phyloP scores from a whole-genome alignment of 2,797 vertebrate genomes.

The Lindbergichthys nudifrons region DNA sequence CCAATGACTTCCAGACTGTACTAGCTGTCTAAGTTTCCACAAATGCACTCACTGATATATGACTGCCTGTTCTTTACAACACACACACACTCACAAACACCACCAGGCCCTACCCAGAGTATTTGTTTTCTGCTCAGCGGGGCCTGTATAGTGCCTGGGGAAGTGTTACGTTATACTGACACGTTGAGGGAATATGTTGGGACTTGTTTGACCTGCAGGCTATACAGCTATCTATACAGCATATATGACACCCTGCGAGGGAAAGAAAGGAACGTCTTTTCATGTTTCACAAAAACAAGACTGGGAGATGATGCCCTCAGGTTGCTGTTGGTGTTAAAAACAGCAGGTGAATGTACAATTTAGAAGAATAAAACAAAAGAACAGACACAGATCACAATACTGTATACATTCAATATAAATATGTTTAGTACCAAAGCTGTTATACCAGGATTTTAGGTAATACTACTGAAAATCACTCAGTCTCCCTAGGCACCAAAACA shows the following conservation, averaged over 20 bases:
- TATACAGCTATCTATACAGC: constrained; percentile 31
- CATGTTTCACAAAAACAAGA: constrained; percentile 29
- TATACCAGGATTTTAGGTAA: neutral
- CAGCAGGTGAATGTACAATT: constrained; percentile 3
- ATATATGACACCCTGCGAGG: constrained; percentile 28
- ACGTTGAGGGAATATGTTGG: constrained; percentile 43
- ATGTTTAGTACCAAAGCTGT: neutral
- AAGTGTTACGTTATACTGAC: constrained; percentile 56
- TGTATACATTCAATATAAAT: neutral
- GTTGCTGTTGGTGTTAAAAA: constrained; percentile 10
- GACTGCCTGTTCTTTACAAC: constrained; percentile 48
- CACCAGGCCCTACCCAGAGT: constrained; percentile 1
- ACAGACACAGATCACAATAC: neutral
- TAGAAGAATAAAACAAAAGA: neutral
- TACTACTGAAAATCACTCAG: no score
- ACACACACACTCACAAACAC: constrained; percentile 28
- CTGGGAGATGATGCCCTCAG: neutral
- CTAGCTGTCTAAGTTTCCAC: constrained; percentile 47
- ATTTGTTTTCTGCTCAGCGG: constrained; percentile 57
- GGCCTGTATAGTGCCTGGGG: constrained; percentile 40
- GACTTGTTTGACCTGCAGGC: constrained; percentile 63
- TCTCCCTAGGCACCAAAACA: neutral
- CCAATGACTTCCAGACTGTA: constrained; percentile 38
- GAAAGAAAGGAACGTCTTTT: constrained; percentile 33
- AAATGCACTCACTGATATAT: constrained; percentile 51